Evolutionary conservation across 1,140 invertebrate species (phyloP).

Genomic region (Parasteatoda tepidariorum): DNA sequence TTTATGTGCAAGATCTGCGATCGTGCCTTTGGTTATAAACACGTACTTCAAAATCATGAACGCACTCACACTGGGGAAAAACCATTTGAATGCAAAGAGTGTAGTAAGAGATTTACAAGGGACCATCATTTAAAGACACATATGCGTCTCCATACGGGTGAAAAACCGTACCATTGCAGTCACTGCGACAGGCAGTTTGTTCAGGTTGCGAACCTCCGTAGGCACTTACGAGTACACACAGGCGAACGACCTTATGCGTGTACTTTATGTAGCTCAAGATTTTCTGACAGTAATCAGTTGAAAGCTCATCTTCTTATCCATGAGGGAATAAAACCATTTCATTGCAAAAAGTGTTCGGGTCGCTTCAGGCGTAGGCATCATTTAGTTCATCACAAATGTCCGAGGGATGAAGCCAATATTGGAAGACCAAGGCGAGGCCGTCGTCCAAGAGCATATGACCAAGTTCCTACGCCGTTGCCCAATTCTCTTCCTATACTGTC

Average conservation of each 20-base stretch:
- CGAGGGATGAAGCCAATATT: conserved; percentile 67
- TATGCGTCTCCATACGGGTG: conserved; percentile 91
- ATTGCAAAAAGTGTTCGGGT: conserved; percentile 80
- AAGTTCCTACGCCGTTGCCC: not conserved
- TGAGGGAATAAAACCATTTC: conserved; percentile 89
- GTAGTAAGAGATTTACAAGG: conserved; percentile 93
- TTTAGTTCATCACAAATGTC: conserved; percentile 86
- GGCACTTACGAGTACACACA: conserved; percentile 94
- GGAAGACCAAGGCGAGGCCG: conserved; percentile 67
- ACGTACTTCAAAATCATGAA: conserved; percentile 95
- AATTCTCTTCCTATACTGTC: conserved; percentile 3
- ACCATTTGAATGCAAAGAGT: conserved; percentile 94
- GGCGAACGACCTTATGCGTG: conserved; percentile 95
- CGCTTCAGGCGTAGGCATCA: conserved; percentile 86
- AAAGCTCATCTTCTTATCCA: conserved; percentile 91
- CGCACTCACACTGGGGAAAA: conserved; percentile 97
- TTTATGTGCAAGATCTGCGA: conserved; percentile 90
- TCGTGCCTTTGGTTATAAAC: conserved; percentile 92
- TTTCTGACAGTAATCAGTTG: conserved; percentile 93
- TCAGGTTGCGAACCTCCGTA: conserved; percentile 89
- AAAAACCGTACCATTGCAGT: conserved; percentile 91
- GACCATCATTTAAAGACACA: conserved; percentile 95
- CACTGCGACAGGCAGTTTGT: conserved; percentile 93
- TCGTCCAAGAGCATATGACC: conserved; percentile 63
- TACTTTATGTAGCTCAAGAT: conserved; percentile 86